Percentiles rank a stretch among this genome's conserved stretches.
Evolutionary conservation across 2,888 invertebrate genomes (phyloP).

Genomic region (Leptopilina myrica): DNA sequence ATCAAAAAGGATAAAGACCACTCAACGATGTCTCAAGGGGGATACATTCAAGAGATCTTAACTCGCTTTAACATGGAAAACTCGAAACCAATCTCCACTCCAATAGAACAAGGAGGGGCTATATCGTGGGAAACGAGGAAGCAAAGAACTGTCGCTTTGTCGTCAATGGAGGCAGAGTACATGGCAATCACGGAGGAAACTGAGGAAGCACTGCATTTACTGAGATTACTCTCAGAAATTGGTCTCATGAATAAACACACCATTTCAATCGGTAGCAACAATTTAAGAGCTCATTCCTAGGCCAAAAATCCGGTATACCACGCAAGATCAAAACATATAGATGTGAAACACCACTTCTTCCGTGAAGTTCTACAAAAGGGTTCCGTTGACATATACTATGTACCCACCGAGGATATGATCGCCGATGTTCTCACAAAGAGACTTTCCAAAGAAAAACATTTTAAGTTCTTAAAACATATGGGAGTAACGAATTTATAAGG

Average conservation of each 20-base stretch:
- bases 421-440: too few relatives aligned
- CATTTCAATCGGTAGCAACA: background rate
- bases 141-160: background rate
- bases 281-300: background rate
- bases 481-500: too few relatives aligned
- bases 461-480: too few relatives aligned
- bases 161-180: background rate
- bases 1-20: background rate
- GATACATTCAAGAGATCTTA: background rate
- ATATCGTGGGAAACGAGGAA: background rate
- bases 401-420: too few relatives aligned
- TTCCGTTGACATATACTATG: too few relatives aligned
- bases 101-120: background rate
- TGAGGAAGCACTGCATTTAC: background rate
- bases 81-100: background rate
- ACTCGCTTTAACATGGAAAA: background rate
- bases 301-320: background rate
- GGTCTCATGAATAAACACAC: background rate
- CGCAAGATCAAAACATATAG: background rate
- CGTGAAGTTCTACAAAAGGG: background rate
- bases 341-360: background rate
- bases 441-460: too few relatives aligned
- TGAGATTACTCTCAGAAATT: background rate
- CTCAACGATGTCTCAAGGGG: background rate
- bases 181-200: background rate